A percentile compares a stretch with the other conserved stretches of the same genome.
Evolutionary conservation across 2,797 vertebrate species (phyloP).

Genomic region (Intellagama lesueurii): DNA sequence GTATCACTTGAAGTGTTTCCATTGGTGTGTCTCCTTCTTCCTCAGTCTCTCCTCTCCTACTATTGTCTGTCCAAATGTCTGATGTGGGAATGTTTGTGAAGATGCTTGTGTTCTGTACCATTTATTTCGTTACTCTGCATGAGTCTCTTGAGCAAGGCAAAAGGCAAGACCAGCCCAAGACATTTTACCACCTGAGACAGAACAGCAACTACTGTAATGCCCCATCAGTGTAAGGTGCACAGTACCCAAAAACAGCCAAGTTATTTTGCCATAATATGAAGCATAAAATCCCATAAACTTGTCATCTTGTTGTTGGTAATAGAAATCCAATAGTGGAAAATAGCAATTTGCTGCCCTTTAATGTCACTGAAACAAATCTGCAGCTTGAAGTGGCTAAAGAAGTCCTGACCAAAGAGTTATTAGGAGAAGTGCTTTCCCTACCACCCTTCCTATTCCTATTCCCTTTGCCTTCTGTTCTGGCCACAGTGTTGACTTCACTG

Average conservation of each 20-base stretch:
- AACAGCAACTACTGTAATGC: not conserved
- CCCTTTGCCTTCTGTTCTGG: no score
- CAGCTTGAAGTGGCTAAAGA: not conserved
- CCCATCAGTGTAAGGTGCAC: not conserved
- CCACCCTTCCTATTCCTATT: no score
- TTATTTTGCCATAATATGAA: not conserved
- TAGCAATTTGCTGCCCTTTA: not conserved
- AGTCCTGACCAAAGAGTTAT: not conserved
- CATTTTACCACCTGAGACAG: not conserved
- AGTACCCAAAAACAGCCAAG: not conserved
- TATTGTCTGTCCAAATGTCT: not conserved
- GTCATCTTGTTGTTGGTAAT: not conserved
- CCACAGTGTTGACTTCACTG: not conserved
- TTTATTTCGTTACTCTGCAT: not conserved
- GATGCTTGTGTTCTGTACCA: not conserved
- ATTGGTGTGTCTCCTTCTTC: not conserved
- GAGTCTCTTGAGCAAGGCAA: not conserved
- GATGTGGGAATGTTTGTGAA: not conserved
- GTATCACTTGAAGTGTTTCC: not conserved
- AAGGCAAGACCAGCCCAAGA: no score
- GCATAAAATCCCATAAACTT: not conserved
- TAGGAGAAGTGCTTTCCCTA: no score
- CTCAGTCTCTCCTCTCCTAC: not conserved
- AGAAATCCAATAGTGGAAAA: not conserved
- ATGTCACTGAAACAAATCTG: not conserved